These are phyloP conservation scores for Pterostichus niger DNA, from an alignment of 2,888 invertebrate genomes.

Conservation along the genomic window DNA sequence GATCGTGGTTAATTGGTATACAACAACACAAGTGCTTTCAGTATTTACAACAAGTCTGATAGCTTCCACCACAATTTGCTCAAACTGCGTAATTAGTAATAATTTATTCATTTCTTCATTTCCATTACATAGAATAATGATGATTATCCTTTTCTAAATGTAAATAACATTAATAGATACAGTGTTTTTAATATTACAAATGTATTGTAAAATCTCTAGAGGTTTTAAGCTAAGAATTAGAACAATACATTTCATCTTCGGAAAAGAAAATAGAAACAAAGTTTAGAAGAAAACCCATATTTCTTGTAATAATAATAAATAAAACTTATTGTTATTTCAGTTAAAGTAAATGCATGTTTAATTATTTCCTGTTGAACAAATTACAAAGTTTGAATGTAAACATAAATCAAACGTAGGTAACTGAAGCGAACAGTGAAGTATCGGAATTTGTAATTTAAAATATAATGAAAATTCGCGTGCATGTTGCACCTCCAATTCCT, in stretches of 20 bases:
- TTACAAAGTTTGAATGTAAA: slow-evolving; percentile 31
- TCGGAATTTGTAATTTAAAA: slow-evolving; percentile 52
- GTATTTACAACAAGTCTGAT: background rate
- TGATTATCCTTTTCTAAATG: background rate
- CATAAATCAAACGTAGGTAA: slow-evolving; percentile 34
- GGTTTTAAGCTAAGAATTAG: too few species aligned
- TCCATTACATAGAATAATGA: slow-evolving; percentile 8
- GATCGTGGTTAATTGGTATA: background rate
- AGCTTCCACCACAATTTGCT: background rate
- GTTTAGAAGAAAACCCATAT: too few species aligned
- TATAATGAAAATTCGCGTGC: slow-evolving; percentile 47
- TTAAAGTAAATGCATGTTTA: slow-evolving; percentile 1
- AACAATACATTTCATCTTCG: too few species aligned
- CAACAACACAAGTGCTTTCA: background rate
- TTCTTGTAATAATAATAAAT: too few species aligned
- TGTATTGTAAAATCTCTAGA: background rate
- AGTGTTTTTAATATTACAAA: background rate
- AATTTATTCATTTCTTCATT: slow-evolving; percentile 2
- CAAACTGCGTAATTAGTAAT: background rate
- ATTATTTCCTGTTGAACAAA: slow-evolving; percentile 22
- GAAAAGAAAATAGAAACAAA: too few species aligned
- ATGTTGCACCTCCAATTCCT: slow-evolving; percentile 15
- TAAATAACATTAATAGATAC: background rate
- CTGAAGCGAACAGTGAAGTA: slow-evolving; percentile 27
- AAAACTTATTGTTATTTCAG: background rate